Conservation (phyloP, 2,113 vertebrate genomes). For the Spheniscus mendiculus region DNA sequence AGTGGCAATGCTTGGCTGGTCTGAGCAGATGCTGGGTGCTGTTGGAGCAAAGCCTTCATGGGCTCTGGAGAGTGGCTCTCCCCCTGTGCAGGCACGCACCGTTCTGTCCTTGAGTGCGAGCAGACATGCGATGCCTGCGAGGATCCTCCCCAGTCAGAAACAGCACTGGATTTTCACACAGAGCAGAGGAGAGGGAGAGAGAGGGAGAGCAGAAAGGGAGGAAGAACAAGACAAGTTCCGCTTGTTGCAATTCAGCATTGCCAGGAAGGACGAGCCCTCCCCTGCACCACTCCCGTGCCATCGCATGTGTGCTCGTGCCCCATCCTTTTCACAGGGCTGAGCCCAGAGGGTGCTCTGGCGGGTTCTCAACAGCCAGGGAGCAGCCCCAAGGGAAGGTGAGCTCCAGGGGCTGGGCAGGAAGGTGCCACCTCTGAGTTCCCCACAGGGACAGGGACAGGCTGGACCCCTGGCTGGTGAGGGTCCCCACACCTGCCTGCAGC, state of each 20-base stretch:
- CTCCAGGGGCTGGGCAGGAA: not conserved
- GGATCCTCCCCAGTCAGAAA: not conserved
- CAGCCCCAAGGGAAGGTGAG: rapidly evolving
- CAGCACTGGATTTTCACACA: not conserved
- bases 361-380: not conserved
- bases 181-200: not conserved
- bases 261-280: not conserved
- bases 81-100: not conserved
- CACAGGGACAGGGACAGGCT: not conserved
- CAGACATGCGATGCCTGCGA: not conserved
- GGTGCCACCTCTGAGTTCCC: not conserved
- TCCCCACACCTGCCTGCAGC: not conserved
- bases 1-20: rapidly evolving
- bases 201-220: not conserved
- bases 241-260: not conserved
- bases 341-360: rapidly evolving
- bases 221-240: not conserved
- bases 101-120: not conserved
- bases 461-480: not conserved
- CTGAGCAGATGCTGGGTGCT: rapidly evolving
- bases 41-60: rapidly evolving
- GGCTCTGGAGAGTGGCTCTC: not conserved
- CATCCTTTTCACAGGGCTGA: rapidly evolving
- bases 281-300: rapidly evolving
- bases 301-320: not conserved